Base-by-base conservation (phyloP, 2,888 invertebrate species). In the Philonicus albiceps region DNA sequence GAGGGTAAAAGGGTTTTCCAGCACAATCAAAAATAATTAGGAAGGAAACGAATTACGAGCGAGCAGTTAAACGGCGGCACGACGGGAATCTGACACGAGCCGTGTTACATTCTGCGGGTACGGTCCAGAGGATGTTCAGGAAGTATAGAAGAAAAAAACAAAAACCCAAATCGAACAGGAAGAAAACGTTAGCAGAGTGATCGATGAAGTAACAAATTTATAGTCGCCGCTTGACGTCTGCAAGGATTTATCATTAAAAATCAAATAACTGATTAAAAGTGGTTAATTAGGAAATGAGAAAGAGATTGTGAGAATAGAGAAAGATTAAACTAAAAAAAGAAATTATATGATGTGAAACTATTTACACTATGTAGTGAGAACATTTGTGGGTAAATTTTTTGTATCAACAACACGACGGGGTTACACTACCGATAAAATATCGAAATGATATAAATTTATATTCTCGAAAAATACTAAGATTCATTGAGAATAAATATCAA, bases 11-110 rank as follows among this genome's bases (percentile, higher is more conserved):
- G 3, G 81, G 30, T 81, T 81, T 81, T 34, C 30, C 55, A 81
- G 64, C 19, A 81, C 81, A 81, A 81, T 81, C 64, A 34, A 11
- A 53, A 55, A 81, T 81, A 81, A 81, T 64, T 81, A 81, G 81
- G 55, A 16, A 19, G 34, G 81, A 55, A 81, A 81, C 81, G 34
- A 27, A 53, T 80, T 53, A 53, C 73, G 73, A 53, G 40, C 40
- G 22, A 43, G 31, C 34, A 81, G 53, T 81, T 34, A 81, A 81
- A 81, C 19, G 81, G 34, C 53, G 11, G 31, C 81, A 64, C 55
- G 81, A 13, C 53, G 64, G 55, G 81, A 7, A 64, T 81, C 49
- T 55, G 81, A 53, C 81, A 81, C 55, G 81, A 31, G 49, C n/a
- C 64, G 16, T 37, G 31, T 19, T 64, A 27, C 34, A 34, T 43